These are phyloP conservation scores for Rhyacophila brunnea DNA, from an alignment of 1,140 invertebrate genomes.

Conservation along the genomic window DNA sequence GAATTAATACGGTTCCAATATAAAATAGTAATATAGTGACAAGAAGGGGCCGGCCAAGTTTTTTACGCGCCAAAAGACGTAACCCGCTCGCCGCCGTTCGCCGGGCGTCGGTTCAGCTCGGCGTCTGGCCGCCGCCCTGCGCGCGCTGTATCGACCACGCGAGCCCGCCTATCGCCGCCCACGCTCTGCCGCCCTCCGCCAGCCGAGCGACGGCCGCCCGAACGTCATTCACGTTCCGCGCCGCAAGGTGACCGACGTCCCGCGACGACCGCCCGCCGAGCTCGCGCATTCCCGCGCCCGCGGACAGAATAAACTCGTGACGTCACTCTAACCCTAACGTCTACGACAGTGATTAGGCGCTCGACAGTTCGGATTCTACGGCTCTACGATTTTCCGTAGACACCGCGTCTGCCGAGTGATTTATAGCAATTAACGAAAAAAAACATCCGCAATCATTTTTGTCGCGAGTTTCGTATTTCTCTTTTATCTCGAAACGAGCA, in stretches of 20 bases:
- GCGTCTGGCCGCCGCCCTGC: slow-evolving; percentile 19
- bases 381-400: no score
- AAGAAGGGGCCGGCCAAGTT: no score
- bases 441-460: no score
- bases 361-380: no score
- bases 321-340: no score
- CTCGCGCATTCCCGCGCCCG: slow-evolving; percentile 32
- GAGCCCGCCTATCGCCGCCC: slow-evolving; percentile 1
- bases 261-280: neutral
- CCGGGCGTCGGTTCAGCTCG: neutral
- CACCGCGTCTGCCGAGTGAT: no score
- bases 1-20: no score
- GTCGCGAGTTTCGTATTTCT: no score
- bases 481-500: no score
- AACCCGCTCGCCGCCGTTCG: neutral
- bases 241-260: slow-evolving; percentile 3
- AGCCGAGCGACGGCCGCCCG: neutral
- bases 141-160: slow-evolving; percentile 34
- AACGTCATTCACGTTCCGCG: neutral
- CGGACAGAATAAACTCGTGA: slow-evolving; percentile 32
- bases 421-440: no score
- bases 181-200: slow-evolving; percentile 1
- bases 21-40: no score
- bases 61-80: slow-evolving; percentile 8
- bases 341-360: no score